A percentile compares a stretch with the other conserved stretches of the same genome.
Evolutionary conservation across 2,113 vertebrate species (phyloP).

Genomic region (Vulpes vulpes): DNA sequence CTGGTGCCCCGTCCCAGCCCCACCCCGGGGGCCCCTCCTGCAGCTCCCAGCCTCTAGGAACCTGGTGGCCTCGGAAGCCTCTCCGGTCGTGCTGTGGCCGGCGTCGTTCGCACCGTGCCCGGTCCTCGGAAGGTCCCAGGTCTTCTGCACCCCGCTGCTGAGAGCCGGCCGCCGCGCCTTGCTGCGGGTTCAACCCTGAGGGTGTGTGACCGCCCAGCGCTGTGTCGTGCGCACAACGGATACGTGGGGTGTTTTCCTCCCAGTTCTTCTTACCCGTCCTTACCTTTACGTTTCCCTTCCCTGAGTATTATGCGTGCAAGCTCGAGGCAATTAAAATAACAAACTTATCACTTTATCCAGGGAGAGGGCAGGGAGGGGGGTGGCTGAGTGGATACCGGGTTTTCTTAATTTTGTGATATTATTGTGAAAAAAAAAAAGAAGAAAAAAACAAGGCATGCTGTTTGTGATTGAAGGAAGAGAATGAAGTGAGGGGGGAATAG

Average conservation of each 20-base stretch:
- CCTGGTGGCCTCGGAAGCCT: neutral
- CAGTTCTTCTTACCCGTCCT: neutral
- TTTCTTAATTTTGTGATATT: conserved; percentile 46
- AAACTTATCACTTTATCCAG: conserved; percentile 31
- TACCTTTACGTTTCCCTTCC: neutral
- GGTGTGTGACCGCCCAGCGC: neutral
- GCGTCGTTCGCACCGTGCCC: no score
- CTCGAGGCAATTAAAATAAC: conserved; percentile 20
- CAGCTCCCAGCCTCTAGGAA: neutral
- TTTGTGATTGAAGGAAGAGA: neutral
- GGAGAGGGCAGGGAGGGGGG: neutral
- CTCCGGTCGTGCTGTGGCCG: neutral
- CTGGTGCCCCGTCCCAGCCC: rapidly evolving
- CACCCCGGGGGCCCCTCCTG: neutral
- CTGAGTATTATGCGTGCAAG: conserved; percentile 20
- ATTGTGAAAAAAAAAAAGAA: neutral
- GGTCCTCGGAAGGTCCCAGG: neutral
- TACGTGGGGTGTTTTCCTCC: neutral
- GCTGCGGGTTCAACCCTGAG: neutral
- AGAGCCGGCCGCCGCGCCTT: neutral
- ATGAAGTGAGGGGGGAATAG: neutral
- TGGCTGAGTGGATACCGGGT: neutral
- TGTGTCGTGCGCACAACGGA: neutral
- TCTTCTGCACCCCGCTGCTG: neutral
- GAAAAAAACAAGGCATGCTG: neutral